These are phyloP conservation scores for Laothoe populi DNA, from an alignment of 2,888 invertebrate genomes.

Conservation along the genomic window DNA sequence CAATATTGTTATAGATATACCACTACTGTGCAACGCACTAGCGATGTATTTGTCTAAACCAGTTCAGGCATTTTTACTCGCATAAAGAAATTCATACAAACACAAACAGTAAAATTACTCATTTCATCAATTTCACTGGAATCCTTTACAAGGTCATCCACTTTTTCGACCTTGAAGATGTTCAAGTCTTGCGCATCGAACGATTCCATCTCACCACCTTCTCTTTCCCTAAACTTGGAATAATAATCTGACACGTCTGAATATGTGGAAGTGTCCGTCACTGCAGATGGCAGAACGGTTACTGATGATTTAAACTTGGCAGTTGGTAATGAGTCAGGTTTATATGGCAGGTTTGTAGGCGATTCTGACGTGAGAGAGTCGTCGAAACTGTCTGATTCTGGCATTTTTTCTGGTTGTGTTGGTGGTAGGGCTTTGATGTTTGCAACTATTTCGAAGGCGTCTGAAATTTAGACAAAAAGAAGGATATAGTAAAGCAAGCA, in stretches of 20 bases:
- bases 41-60: no score
- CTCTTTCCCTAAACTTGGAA: conserved; percentile 29
- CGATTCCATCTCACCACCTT: conserved; percentile 26
- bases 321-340: conserved; percentile 28
- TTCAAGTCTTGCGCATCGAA: conserved; percentile 20
- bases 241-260: conserved; percentile 35
- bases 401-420: not conserved
- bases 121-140: conserved; percentile 21
- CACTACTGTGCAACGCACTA: no score
- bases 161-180: conserved; percentile 14
- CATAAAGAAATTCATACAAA: no score
- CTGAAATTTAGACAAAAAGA: conserved; percentile 30
- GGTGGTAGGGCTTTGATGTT: conserved; percentile 10
- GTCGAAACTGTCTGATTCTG: not conserved
- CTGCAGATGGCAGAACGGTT: conserved; percentile 52
- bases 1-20: no score
- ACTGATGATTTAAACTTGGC: conserved; percentile 52
- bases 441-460: conserved; percentile 35
- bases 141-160: conserved; percentile 11
- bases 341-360: conserved; percentile 18
- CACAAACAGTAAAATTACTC: conserved; percentile 29
- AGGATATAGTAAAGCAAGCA: not conserved
- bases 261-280: conserved; percentile 46
- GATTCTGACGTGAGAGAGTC: not conserved
- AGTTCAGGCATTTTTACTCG: no score